phyloP scores from a whole-genome alignment of 2,888 invertebrate genomes.

The Cheilosia grossa region DNA sequence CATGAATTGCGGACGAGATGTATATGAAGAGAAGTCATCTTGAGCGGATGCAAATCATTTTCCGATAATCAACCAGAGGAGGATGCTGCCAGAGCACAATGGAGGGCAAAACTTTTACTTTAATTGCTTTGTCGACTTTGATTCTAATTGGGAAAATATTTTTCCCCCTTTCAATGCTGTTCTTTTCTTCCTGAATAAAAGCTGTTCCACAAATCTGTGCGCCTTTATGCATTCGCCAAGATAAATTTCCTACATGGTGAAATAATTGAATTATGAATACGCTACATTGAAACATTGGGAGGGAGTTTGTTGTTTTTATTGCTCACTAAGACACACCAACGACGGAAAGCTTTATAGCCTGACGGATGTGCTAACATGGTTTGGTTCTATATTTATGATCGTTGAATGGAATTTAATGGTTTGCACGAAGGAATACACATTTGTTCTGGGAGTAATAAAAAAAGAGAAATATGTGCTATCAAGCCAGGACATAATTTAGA shows the following conservation, averaged over 20 bases:
- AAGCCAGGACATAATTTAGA: too few species aligned
- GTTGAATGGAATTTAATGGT: too few species aligned
- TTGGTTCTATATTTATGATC: too few species aligned
- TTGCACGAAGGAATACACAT: too few species aligned
- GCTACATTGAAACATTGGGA: background rate
- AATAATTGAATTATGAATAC: slow-evolving; percentile 35
- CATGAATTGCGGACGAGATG: slow-evolving; percentile 13
- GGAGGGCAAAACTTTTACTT: slow-evolving; percentile 45
- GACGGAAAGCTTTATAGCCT: too few species aligned
- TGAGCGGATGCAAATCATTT: slow-evolving; percentile 24
- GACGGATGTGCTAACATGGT: too few species aligned
- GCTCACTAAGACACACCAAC: too few species aligned
- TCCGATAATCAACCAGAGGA: background rate
- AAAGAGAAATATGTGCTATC: too few species aligned
- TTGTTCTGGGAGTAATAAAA: too few species aligned
- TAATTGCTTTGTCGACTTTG: slow-evolving; percentile 59
- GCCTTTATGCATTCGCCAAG: background rate
- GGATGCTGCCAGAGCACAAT: background rate
- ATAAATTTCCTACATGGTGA: slow-evolving; percentile 30
- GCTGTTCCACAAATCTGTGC: background rate
- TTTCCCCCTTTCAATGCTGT: slow-evolving; percentile 4
- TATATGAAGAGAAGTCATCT: slow-evolving; percentile 8
- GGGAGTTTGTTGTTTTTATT: background rate
- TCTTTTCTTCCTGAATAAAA: slow-evolving; percentile 6
- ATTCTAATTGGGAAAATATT: slow-evolving; percentile 60